phyloP scores from a whole-genome alignment of 2,888 invertebrate species.

The Drosophila trichaetosa region DNA sequence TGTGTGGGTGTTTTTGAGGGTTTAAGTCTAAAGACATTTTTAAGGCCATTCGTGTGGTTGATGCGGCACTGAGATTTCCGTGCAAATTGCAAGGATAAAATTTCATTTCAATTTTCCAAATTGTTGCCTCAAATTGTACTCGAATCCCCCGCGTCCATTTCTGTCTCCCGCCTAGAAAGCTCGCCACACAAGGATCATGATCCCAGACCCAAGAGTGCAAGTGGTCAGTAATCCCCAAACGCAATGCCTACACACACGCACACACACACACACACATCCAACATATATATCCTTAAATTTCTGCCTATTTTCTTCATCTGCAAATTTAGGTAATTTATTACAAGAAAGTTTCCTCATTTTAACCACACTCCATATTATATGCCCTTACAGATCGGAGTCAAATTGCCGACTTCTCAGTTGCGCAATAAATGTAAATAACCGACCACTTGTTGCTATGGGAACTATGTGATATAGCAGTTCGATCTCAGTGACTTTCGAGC shows the following conservation, averaged over 20 bases:
- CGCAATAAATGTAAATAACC: not conserved
- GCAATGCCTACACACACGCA: not conserved
- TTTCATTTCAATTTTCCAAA: constrained; percentile 74
- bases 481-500: not conserved
- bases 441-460: not conserved
- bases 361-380: not conserved
- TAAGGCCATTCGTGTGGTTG: constrained; percentile 68
- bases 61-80: constrained; percentile 63
- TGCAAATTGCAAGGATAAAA: constrained; percentile 76
- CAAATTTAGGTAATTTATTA: not conserved
- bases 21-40: constrained; percentile 69
- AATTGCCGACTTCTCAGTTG: not conserved
- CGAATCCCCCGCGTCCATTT: not conserved
- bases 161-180: not conserved
- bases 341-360: not conserved
- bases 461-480: not conserved
- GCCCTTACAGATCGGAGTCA: not conserved
- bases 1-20: constrained; percentile 40
- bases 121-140: constrained; percentile 58
- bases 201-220: constrained; percentile 40
- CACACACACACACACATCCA: not conserved
- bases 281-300: not conserved
- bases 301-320: not conserved
- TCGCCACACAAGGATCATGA: constrained; percentile 36
- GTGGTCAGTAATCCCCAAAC: constrained; percentile 41